Base-by-base conservation (phyloP, 2,888 invertebrate genomes). In the Sicus ferrugineus region DNA sequence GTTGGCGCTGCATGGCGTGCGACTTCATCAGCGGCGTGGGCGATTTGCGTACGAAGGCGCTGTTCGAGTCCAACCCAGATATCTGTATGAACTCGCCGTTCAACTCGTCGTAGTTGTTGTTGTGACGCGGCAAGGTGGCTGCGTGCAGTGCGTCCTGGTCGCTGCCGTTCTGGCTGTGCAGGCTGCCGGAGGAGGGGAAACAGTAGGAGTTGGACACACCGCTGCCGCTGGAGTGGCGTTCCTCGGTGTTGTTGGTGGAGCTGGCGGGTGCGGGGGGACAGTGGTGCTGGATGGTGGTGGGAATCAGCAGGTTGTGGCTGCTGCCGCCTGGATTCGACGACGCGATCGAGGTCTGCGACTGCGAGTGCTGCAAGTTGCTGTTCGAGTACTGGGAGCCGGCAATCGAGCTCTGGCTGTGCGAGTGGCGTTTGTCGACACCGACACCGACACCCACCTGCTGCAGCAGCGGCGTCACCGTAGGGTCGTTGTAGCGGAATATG, bases 61-160 rank as follows among this genome's bases (percentile, higher is more conserved):
- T 86, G 70, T 82, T 83, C 66, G 89, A 88, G 69, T 90, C 90
- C 72, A 89, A 86, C 0, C 83, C 83, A 3, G 89, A 89, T 63
- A 89, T 89, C 75, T 89, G 89, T 11, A 89, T 89, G 34, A 89
- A 88, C 76, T 89, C 89, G 5, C 88, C 84, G 3, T 77, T 79
- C 34, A 80, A 73, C 31, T 83, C 80, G 19, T 83, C 82, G 54
- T 78, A 80, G 69, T 80, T 88, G 86, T 67, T 88, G 85, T 80
- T 88, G 86, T 81, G 88, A 71, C 93, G 88, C 0, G 93, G 93
- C 63, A 93, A 83, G 1, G 93, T 93, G 26, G 91, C 90, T 1
- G 93, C 91, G 50, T 92, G 84, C 48, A 78, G 7, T 5, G 11
- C 48, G 19, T 38, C 46, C 23, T 48, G 42, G 2, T 58, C 66